Evolutionary conservation across 1,140 invertebrate genomes (phyloP).

Genomic region (Drosophila parabipectinata): DNA sequence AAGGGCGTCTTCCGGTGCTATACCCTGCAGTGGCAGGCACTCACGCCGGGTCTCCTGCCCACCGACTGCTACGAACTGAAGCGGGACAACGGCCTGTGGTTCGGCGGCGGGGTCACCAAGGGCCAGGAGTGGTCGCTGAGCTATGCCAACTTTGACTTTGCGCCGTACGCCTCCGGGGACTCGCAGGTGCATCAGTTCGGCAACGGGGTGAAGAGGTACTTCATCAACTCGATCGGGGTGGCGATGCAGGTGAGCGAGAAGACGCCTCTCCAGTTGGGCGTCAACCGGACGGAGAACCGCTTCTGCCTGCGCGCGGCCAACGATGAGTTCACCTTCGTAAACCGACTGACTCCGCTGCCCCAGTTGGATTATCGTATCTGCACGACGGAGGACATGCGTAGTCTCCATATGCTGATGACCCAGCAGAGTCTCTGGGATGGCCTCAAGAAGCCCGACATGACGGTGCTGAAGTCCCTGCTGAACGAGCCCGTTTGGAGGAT

Average conservation of each 20-base stretch:
- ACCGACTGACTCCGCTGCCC: constrained; percentile 87
- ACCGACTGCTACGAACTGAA: constrained; percentile 93
- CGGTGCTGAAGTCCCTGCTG: constrained; percentile 89
- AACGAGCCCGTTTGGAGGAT: constrained; percentile 94
- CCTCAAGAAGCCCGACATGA: constrained; percentile 89
- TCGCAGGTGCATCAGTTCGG: constrained; percentile 91
- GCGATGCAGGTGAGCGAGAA: constrained; percentile 90
- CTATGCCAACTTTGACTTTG: constrained; percentile 88
- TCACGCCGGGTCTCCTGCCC: constrained; percentile 87
- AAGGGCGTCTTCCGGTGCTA: constrained; percentile 89
- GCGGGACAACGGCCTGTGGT: constrained; percentile 89
- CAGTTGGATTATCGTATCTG: constrained; percentile 94
- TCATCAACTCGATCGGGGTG: constrained; percentile 93
- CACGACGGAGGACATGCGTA: constrained; percentile 90
- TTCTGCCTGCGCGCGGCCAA: constrained; percentile 91
- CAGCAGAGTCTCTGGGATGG: constrained; percentile 93
- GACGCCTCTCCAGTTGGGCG: constrained; percentile 91
- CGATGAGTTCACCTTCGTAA: constrained; percentile 91
- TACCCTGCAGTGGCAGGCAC: constrained; percentile 91
- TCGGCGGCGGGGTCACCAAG: constrained; percentile 91
- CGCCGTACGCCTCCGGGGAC: constrained; percentile 93
- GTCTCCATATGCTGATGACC: constrained; percentile 88
- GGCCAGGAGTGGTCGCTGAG: constrained; percentile 92
- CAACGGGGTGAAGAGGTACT: constrained; percentile 91
- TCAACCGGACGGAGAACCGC: constrained; percentile 88